phyloP scores from a whole-genome alignment of 2,888 invertebrate genomes.

The Drosophila recens region DNA sequence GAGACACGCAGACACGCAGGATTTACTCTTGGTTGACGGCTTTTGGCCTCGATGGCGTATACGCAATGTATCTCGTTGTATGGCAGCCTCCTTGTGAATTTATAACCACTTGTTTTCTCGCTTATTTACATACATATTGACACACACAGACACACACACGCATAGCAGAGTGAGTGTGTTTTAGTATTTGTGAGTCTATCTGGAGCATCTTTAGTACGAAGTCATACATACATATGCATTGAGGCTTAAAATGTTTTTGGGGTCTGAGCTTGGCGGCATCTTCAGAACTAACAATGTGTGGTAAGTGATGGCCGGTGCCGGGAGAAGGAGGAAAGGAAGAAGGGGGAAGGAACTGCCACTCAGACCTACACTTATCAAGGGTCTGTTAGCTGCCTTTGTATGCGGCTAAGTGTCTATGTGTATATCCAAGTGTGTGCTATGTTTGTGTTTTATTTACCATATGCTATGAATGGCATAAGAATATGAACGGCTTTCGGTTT shows the following conservation, averaged over 20 bases:
- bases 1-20: constrained; percentile 32
- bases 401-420: constrained; percentile 26
- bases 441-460: constrained; percentile 68
- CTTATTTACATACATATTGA: constrained; percentile 80
- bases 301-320: constrained; percentile 42
- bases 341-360: constrained; percentile 34
- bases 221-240: constrained; percentile 43
- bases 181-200: constrained; percentile 46
- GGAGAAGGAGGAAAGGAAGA: constrained; percentile 19
- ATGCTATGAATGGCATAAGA: constrained; percentile 57
- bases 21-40: constrained; percentile 67
- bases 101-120: constrained; percentile 79
- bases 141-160: constrained; percentile 40
- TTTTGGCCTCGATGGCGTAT: constrained; percentile 70
- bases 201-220: constrained; percentile 61
- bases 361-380: constrained; percentile 51
- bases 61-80: constrained; percentile 57
- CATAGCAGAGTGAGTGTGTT: neutral
- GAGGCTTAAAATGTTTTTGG: constrained; percentile 43
- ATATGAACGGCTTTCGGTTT: constrained; percentile 48
- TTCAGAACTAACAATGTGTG: constrained; percentile 68
- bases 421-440: constrained; percentile 9
- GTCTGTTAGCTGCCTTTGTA: constrained; percentile 54
- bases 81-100: constrained; percentile 72
- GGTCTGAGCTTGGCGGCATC: constrained; percentile 58